Evolutionary conservation across 92 coral and sea anemone species (phyloP).

Genomic region (Bergia sp.): DNA sequence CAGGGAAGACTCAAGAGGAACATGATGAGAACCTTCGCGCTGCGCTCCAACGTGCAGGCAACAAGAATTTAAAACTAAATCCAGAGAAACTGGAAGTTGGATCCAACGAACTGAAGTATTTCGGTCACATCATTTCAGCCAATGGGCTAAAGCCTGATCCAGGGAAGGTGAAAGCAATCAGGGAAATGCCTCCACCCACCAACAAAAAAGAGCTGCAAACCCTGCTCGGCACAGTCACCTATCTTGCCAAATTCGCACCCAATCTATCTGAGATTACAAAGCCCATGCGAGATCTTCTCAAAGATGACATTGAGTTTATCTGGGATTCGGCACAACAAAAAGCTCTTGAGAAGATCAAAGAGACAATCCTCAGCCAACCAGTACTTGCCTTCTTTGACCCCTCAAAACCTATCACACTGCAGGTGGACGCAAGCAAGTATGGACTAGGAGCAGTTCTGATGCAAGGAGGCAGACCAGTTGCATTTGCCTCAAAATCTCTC

Average conservation of each 20-base stretch:
- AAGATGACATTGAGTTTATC: not conserved
- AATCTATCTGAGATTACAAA: not conserved
- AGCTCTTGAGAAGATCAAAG: no score
- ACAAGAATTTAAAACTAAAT: not conserved
- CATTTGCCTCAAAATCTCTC: no score
- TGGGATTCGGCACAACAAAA: no score
- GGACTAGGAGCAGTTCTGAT: no score
- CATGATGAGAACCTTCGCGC: constrained; percentile 11
- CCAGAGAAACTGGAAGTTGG: no score
- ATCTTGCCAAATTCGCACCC: not conserved
- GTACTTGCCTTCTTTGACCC: no score
- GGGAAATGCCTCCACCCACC: not conserved
- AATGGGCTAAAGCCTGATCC: not conserved
- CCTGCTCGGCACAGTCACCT: not conserved
- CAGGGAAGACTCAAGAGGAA: constrained; percentile 18
- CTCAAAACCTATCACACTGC: no score
- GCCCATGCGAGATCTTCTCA: not conserved
- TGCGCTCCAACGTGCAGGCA: not conserved
- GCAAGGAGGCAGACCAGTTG: no score
- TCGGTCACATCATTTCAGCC: not conserved
- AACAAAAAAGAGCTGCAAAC: not conserved
- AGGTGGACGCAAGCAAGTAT: no score
- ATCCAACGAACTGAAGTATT: no score
- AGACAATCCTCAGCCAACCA: no score
- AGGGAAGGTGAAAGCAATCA: not conserved